Base-by-base conservation (phyloP, 2,113 vertebrate species). In the Chamaetylas fuelleborni region DNA sequence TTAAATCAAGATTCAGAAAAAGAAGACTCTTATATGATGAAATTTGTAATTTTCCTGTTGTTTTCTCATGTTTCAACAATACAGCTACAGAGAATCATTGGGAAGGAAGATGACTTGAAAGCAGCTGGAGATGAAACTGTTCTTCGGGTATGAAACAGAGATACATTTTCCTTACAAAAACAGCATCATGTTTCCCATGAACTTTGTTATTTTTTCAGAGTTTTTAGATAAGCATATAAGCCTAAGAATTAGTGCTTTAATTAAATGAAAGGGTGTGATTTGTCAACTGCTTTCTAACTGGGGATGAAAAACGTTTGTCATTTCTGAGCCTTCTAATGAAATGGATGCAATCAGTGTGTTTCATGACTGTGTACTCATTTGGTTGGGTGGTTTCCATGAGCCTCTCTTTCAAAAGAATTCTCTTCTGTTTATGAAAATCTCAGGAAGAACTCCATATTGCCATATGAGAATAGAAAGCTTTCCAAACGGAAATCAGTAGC, bases 11-110 rank as follows among this genome's bases (percentile, higher is more conserved):
- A 33, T 78, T 47, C 40, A 74, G 58, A 74, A 85, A 94, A 79
- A 53, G 14, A 18, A 71, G 34, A 43, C 15, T 82, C 23, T 38
- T 67, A 4, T 23, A 85, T 45, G 43, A 26, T 80, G 31, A 61
- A 45, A 56, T 67, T 43, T 88, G 14, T 97, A 77, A 96, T 92
- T 67, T 86, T 58, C 16, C n/a, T 70, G 33, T 95, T 91, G 18
- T 83, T 81, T 80, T 95, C 93, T 91, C 76, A 7, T 90, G 84
- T 97, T 65, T 70, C 42, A 53, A 95, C 66, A 72, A 88, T 80
- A 29, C 96, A 99, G 99, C 98, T 99, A 33, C 99, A 99, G 97
- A 99, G 98, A 74, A 99, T 99, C 85, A 98, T 99, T 96, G 97
- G 98, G 51, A 99, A 98, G 72, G 98, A 98, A 96, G 99, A 99